Evolutionary conservation across 1,140 invertebrate genomes (phyloP).

Genomic region (Papilio machaon): DNA sequence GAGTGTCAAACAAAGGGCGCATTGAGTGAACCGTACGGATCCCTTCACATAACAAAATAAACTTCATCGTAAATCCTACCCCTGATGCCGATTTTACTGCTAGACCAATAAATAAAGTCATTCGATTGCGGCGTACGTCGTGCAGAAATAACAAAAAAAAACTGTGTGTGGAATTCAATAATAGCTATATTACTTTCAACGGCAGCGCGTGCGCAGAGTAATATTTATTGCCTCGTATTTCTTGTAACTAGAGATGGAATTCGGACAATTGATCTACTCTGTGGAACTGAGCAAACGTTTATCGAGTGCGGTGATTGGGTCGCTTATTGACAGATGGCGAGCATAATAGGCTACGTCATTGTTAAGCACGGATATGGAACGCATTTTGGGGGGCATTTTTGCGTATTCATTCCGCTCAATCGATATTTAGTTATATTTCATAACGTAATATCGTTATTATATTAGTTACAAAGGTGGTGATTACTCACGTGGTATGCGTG

Average conservation of each 20-base stretch:
- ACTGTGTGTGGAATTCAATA: constrained; percentile 55
- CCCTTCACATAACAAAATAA: constrained; percentile 65
- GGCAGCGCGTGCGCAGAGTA: constrained; percentile 55
- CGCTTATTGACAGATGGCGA: constrained; percentile 73
- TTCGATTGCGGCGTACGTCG: constrained; percentile 61
- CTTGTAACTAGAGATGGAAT: constrained; percentile 54
- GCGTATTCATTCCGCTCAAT: constrained; percentile 64
- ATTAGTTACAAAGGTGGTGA: constrained; percentile 60
- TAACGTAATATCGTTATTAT: constrained; percentile 55
- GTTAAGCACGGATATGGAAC: constrained; percentile 63
- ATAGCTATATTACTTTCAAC: constrained; percentile 65
- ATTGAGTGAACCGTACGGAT: constrained; percentile 66
- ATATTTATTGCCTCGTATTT: constrained; percentile 59
- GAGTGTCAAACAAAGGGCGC: constrained; percentile 60
- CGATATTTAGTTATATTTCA: constrained; percentile 57
- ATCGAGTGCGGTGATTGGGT: constrained; percentile 62
- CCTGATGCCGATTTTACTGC: constrained; percentile 70
- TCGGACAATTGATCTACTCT: constrained; percentile 54
- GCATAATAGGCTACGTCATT: constrained; percentile 63
- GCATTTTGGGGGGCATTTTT: constrained; percentile 67
- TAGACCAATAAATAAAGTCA: constrained; percentile 76
- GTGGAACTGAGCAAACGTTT: constrained; percentile 58
- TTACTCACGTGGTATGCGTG: constrained; percentile 48
- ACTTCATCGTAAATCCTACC: constrained; percentile 70
- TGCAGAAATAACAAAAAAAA: constrained; percentile 52